phyloP scores from a whole-genome alignment of 2,797 vertebrate genomes.

The Urosaurus nigricauda region DNA sequence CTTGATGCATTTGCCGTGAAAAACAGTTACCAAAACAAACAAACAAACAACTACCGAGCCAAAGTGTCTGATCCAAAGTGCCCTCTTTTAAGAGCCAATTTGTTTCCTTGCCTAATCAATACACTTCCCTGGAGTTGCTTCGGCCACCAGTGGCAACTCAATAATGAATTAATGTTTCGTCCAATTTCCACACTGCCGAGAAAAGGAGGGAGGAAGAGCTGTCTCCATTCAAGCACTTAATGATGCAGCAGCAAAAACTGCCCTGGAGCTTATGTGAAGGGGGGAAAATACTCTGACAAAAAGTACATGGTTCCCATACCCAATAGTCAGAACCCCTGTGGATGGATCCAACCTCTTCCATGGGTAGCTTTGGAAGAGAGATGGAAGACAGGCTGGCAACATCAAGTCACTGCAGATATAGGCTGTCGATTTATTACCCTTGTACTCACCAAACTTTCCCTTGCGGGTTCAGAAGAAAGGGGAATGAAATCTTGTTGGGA shows the following conservation, averaged over 20 bases:
- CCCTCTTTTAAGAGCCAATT: conserved; percentile 78
- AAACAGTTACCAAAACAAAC: conserved; percentile 58
- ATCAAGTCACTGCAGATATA: too few relatives aligned
- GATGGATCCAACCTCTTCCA: not conserved
- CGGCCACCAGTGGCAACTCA: conserved; percentile 69
- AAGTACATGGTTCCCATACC: not conserved
- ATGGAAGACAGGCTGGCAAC: not conserved
- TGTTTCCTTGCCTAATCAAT: conserved; percentile 79
- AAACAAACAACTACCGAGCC: conserved; percentile 70
- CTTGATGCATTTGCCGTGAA: not conserved
- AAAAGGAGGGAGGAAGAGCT: conserved; percentile 62
- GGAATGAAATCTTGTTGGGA: not conserved
- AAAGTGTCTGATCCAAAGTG: conserved; percentile 75
- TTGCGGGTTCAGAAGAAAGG: not conserved
- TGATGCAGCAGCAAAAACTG: conserved; percentile 72
- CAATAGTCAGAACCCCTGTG: not conserved
- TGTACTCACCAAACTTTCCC: not conserved
- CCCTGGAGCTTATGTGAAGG: not conserved
- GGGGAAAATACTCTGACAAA: not conserved
- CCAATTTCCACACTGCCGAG: conserved; percentile 66
- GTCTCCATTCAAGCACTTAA: conserved; percentile 77
- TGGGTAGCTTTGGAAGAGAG: not conserved
- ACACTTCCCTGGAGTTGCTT: conserved; percentile 74
- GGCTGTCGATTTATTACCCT: too few relatives aligned
- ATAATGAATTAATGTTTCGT: conserved; percentile 76